Evolutionary conservation across 1,140 invertebrate species (phyloP), one percentile per base, ranked within the genome.

Genomic region (Philaenus spumarius): DNA sequence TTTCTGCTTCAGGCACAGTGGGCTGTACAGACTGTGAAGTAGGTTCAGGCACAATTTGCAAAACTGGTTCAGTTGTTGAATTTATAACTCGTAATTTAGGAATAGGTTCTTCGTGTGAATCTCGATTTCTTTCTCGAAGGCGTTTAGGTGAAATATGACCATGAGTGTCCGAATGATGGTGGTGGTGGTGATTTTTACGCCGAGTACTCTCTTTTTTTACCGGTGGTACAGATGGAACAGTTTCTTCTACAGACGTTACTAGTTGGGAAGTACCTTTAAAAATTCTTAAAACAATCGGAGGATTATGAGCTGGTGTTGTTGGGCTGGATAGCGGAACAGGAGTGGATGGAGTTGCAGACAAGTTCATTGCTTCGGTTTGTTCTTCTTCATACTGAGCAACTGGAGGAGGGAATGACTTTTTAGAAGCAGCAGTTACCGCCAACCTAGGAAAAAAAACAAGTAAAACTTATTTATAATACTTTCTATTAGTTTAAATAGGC

Each of bases 211-310:
- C 58, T 50, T 52, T 58, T 5, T 69, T 67, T 17, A 73, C 72
- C 34, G 74, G 71, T 22, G 71, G 73, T 64, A 75, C 72, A 68
- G 70, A 73, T 61, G 78, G 78, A 47, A 78, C 69, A 61, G 72
- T n/a, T 23, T 40, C 48, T 35, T 61, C 58, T 22, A 61, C 60
- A 69, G 17, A 56, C 45, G 61, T 74, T 60, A 55, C 48, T 59
- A 53, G 68, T 63, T 50, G 73, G 65, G 63, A 79, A 51, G 82
- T 84, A 6, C 81, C 81, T 62, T 82, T 80, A 60, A 81, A 82
- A 73, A 85, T 85, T 70, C 82, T 71, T 58, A 85, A 69, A 34
- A 84, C 82, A 53, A 85, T 85, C 23, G 82, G 82, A n/a, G 82
- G 80, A 69, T 82, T 81, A 7, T 71, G 68, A 59, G 78, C 67